Percentiles rank a stretch among this genome's conserved stretches.
Conservation (phyloP, 1,140 invertebrate genomes). For the Contarinia nasturtii region DNA sequence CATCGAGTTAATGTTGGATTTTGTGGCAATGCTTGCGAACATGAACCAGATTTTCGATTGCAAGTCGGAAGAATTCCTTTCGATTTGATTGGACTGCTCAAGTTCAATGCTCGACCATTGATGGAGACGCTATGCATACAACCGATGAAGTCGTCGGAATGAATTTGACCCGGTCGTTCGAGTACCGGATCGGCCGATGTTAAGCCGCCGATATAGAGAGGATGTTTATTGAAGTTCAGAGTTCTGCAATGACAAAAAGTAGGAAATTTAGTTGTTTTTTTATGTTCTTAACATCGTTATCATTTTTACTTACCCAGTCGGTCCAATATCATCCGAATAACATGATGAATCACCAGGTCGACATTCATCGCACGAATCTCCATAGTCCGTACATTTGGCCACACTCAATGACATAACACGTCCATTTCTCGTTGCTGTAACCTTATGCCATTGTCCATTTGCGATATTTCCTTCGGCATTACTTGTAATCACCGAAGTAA, state of each 20-base stretch:
- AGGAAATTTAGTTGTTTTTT: not conserved
- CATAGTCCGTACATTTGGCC: conserved; percentile 59
- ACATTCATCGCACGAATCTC: conserved; percentile 70
- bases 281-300: too few species aligned
- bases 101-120: conserved; percentile 61
- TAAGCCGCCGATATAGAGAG: conserved; percentile 68
- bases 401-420: conserved; percentile 68
- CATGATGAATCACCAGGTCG: conserved; percentile 57
- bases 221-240: conserved; percentile 81
- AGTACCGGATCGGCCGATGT: conserved; percentile 63
- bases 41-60: conserved; percentile 39
- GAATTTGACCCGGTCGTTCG: conserved; percentile 70
- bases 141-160: conserved; percentile 80
- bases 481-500: conserved; percentile 52
- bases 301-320: conserved; percentile 61
- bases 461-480: conserved; percentile 41
- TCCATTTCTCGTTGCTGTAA: conserved; percentile 77
- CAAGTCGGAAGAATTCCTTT: conserved; percentile 56
- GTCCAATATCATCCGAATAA: conserved; percentile 66
- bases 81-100: conserved; percentile 53
- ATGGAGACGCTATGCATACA: conserved; percentile 79
- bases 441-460: conserved; percentile 78
- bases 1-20: conserved; percentile 33
- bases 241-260: conserved; percentile 39
- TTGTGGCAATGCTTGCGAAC: conserved; percentile 24